A percentile compares a stretch with the other conserved stretches of the same genome.
These are phyloP conservation scores for Salvator merianae DNA, from an alignment of 2,113 vertebrate genomes.

Conservation along the genomic window DNA sequence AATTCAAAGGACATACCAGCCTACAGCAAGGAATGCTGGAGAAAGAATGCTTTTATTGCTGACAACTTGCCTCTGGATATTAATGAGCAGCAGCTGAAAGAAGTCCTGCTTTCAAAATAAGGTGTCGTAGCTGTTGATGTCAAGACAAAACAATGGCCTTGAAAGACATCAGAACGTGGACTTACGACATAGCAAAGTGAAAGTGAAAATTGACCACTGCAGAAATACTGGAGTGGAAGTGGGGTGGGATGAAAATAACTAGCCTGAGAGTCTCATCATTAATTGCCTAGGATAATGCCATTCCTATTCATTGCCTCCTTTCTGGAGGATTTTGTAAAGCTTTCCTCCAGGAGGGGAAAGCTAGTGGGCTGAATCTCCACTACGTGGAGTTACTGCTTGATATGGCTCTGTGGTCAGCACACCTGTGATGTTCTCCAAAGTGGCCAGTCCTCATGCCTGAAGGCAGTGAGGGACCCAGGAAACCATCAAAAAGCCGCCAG, in stretches of 20 bases:
- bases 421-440: no score
- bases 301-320: constrained; percentile 11
- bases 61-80: constrained; percentile 27
- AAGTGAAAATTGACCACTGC: constrained; percentile 20
- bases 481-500: no score
- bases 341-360: constrained; percentile 25
- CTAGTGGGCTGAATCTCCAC: background rate
- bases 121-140: background rate
- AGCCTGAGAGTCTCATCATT: background rate
- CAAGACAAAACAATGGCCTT: constrained; percentile 38
- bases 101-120: constrained; percentile 18
- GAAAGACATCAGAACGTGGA: constrained; percentile 19
- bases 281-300: background rate
- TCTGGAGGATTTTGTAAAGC: constrained; percentile 31
- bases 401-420: no score
- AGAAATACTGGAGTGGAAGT: background rate
- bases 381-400: no score
- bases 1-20: constrained; percentile 7
- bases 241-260: background rate
- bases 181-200: constrained; percentile 30
- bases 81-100: constrained; percentile 36
- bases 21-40: constrained; percentile 32
- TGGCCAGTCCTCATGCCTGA: no score
- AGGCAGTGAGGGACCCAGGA: no score
- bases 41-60: constrained; percentile 19